Conservation (phyloP, 2,888 invertebrate species). For the Trachelus troglodyta region DNA sequence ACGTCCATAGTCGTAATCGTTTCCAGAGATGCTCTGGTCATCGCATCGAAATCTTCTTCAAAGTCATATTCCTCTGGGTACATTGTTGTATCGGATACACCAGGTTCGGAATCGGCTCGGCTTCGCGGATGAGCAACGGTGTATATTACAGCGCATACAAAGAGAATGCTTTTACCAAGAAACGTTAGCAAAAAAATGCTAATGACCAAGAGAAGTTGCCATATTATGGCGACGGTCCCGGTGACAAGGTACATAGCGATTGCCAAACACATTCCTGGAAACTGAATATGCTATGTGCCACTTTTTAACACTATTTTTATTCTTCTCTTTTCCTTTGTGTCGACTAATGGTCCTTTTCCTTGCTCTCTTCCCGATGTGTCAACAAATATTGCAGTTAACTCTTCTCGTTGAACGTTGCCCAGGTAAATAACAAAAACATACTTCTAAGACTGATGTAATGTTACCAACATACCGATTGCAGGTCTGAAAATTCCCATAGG, state of each 20-base stretch:
- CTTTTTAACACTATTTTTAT: neutral
- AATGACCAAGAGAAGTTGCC: constrained; percentile 31
- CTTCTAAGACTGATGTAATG: neutral
- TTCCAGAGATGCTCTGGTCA: constrained; percentile 45
- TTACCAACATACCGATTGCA: constrained; percentile 72
- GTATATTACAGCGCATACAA: constrained; percentile 38
- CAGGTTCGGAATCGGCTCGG: constrained; percentile 11
- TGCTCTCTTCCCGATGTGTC: neutral
- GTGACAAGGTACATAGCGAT: constrained; percentile 45
- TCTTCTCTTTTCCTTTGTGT: neutral
- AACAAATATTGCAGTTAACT: neutral
- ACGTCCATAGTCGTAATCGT: constrained; percentile 29
- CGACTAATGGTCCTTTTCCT: neutral
- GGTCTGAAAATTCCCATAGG: constrained; percentile 85
- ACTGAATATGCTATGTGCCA: neutral
- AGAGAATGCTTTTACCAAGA: constrained; percentile 36
- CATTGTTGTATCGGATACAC: constrained; percentile 42
- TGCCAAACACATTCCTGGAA: constrained; percentile 44
- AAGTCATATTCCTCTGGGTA: constrained; percentile 47
- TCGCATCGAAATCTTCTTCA: constrained; percentile 42
- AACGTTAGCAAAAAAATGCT: constrained; percentile 37
- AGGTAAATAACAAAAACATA: neutral
- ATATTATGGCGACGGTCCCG: constrained; percentile 35
- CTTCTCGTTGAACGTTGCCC: neutral
- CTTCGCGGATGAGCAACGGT: constrained; percentile 29